A percentile compares a stretch with the other conserved stretches of the same genome.
Conservation (phyloP, 2,888 invertebrate genomes). For the Lucinisca nassula region DNA sequence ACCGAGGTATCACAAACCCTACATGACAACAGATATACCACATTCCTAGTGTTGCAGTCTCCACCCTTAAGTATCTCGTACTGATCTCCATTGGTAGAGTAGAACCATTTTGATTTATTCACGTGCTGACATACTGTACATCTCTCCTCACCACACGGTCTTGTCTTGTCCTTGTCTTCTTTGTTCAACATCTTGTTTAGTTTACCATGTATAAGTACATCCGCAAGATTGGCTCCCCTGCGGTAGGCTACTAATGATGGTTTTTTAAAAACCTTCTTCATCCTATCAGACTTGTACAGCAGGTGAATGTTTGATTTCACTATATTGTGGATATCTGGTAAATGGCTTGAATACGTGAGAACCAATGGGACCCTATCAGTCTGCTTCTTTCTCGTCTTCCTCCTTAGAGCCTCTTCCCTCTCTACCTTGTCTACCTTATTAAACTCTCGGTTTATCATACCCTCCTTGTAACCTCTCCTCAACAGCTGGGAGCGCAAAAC, state of each 20-base stretch:
- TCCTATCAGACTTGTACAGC: not conserved
- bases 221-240: not conserved
- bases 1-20: not conserved
- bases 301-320: not conserved
- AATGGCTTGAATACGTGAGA: not conserved
- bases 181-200: not conserved
- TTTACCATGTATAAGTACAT: slow-evolving; percentile 3
- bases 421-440: not conserved
- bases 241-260: not conserved
- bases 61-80: not conserved
- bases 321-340: not conserved
- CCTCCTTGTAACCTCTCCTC: not conserved
- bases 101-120: not conserved
- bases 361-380: not conserved
- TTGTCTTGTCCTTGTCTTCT: not conserved
- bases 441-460: not conserved
- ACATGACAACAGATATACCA: not conserved
- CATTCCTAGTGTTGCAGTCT: not conserved
- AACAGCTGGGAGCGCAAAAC: not conserved
- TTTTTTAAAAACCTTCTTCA: not conserved
- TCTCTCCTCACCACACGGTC: not conserved
- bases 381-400: not conserved
- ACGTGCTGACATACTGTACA: not conserved
- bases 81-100: not conserved
- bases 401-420: not conserved